A percentile compares a stretch with the other conserved stretches of the same genome.
phyloP scores from a whole-genome alignment of 2,113 vertebrate species.

The Varanus salvator region DNA sequence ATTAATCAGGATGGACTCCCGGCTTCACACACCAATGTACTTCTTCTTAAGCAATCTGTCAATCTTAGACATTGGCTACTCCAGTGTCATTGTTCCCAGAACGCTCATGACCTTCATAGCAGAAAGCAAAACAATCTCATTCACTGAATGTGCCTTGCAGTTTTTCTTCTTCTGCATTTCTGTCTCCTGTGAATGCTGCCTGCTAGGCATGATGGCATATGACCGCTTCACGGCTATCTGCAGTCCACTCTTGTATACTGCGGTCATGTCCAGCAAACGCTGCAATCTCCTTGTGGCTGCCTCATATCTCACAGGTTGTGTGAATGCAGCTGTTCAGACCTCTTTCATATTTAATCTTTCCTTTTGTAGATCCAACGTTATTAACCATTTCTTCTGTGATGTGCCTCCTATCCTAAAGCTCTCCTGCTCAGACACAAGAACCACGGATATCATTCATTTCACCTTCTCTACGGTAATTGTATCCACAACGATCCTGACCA shows the following conservation, averaged over 20 bases:
- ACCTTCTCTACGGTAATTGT: conserved; percentile 43
- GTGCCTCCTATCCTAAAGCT: conserved; percentile 70
- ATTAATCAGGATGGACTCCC: background rate
- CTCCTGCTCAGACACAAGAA: conserved; percentile 51
- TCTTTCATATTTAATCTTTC: background rate
- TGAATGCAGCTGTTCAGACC: conserved; percentile 3
- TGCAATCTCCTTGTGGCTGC: conserved; percentile 11
- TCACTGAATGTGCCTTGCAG: conserved; percentile 59
- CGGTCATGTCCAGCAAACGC: conserved; percentile 21
- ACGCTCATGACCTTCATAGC: conserved; percentile 63
- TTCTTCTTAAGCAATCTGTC: conserved; percentile 73
- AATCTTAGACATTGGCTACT: conserved; percentile 70
- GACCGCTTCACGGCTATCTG: conserved; percentile 36
- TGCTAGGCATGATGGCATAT: conserved; percentile 50
- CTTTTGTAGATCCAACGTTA: background rate
- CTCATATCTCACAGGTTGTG: background rate
- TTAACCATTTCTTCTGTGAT: conserved; percentile 75
- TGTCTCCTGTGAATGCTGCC: conserved; percentile 19
- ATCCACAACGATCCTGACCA: conserved; percentile 39
- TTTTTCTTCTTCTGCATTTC: conserved; percentile 52
- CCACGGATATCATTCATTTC: background rate
- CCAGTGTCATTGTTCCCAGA: conserved; percentile 63
- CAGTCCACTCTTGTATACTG: conserved; percentile 27
- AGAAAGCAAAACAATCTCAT: conserved; percentile 58
- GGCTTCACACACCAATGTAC: conserved; percentile 60